Percentiles rank a stretch among this genome's conserved stretches.
phyloP scores from a whole-genome alignment of 1,140 invertebrate species.

The Lepidotrigona ventralis region DNA sequence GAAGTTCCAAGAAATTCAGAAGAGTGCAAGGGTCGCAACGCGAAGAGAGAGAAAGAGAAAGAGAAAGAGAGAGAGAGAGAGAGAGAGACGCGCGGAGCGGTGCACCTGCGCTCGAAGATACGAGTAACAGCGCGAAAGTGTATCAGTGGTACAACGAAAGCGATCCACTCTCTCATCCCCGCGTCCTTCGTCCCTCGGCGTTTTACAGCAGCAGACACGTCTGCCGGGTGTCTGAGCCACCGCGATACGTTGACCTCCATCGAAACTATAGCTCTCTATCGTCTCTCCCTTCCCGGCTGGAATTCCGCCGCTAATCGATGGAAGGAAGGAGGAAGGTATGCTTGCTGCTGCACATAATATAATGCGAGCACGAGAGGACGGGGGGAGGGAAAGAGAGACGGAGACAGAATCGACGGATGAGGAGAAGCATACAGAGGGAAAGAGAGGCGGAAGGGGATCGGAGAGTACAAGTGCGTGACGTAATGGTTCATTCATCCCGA shows the following conservation, averaged over 20 bases:
- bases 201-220: constrained; percentile 69
- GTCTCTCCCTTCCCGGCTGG: constrained; percentile 43
- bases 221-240: constrained; percentile 71
- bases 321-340: constrained; percentile 65
- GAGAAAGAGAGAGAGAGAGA: no score
- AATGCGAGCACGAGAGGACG: constrained; percentile 64
- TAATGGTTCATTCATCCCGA: constrained; percentile 79
- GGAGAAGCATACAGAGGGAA: constrained; percentile 41
- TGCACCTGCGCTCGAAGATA: constrained; percentile 28
- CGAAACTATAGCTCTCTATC: constrained; percentile 68
- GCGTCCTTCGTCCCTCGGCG: constrained; percentile 52
- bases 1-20: not conserved
- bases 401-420: constrained; percentile 45
- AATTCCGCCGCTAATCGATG: constrained; percentile 74
- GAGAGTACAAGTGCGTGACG: constrained; percentile 78
- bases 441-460: constrained; percentile 61
- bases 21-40: not conserved
- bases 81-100: not conserved
- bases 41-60: no score
- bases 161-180: constrained; percentile 35
- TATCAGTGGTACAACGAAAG: constrained; percentile 59
- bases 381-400: constrained; percentile 45
- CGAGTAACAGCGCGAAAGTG: constrained; percentile 46
- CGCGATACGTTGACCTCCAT: constrained; percentile 73
- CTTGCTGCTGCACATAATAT: constrained; percentile 63